These are phyloP conservation scores for Nebria ingens DNA, from an alignment of 1,140 invertebrate species.

Conservation along the genomic window DNA sequence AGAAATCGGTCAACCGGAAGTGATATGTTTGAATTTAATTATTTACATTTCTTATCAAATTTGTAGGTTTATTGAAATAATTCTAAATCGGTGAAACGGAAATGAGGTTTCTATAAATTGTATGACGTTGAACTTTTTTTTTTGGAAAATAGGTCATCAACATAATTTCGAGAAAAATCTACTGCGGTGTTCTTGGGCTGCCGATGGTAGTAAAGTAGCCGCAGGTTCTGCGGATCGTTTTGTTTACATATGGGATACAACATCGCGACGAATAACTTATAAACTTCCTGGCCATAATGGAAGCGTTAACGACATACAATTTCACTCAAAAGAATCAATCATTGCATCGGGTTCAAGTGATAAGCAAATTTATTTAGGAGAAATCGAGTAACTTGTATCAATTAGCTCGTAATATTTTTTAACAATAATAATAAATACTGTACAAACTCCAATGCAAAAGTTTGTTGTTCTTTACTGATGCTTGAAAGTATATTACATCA, in stretches of 20 bases:
- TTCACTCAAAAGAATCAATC: slow-evolving; percentile 92
- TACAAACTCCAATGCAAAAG: too few relatives aligned
- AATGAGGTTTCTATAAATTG: not conserved
- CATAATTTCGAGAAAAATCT: slow-evolving; percentile 98
- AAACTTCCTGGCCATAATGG: slow-evolving; percentile 97
- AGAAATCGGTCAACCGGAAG: too few relatives aligned
- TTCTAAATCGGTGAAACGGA: too few relatives aligned
- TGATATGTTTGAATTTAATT: too few relatives aligned
- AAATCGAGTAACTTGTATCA: slow-evolving; percentile 57
- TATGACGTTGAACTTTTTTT: not conserved
- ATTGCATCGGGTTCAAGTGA: slow-evolving; percentile 91
- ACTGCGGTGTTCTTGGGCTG: slow-evolving; percentile 79
- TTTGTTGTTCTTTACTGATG: too few relatives aligned
- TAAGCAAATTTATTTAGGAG: slow-evolving; percentile 91
- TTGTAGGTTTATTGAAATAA: too few relatives aligned
- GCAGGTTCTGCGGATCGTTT: slow-evolving; percentile 91
- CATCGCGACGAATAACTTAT: slow-evolving; percentile 81
- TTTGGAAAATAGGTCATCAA: slow-evolving; percentile 86
- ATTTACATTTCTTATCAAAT: too few relatives aligned
- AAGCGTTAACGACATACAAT: slow-evolving; percentile 92
- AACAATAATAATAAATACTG: too few relatives aligned
- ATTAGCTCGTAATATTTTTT: too few relatives aligned
- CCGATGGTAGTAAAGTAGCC: slow-evolving; percentile 70
- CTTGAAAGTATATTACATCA: too few relatives aligned
- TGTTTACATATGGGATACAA: slow-evolving; percentile 97